Conservation (phyloP, 2,797 vertebrate genomes). For the Sebastes kiyomatsui region DNA sequence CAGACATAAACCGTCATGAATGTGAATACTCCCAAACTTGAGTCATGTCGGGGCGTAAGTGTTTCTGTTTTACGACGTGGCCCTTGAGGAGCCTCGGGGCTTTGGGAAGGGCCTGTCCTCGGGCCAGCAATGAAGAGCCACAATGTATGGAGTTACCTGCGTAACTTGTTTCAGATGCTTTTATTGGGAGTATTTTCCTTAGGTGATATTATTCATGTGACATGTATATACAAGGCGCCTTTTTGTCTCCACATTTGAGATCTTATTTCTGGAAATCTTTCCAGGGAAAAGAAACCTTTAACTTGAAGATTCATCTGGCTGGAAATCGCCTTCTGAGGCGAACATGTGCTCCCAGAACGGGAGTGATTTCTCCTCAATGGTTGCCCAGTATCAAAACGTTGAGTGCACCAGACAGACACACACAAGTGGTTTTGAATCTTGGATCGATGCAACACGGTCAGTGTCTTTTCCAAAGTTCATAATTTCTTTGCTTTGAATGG, state of each 20-base stretch:
- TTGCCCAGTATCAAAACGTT: constrained; percentile 52
- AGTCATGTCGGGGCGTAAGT: constrained; percentile 52
- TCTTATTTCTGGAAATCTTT: constrained; percentile 26
- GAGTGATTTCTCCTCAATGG: constrained; percentile 37
- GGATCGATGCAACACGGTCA: constrained; percentile 39
- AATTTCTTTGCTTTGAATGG: constrained; percentile 66
- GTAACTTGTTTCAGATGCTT: constrained; percentile 36
- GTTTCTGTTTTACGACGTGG: constrained; percentile 55
- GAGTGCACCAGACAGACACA: constrained; percentile 39
- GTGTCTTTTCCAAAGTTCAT: constrained; percentile 69
- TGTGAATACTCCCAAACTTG: constrained; percentile 46
- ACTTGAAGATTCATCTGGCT: constrained; percentile 41
- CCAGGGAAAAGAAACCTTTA: constrained; percentile 31
- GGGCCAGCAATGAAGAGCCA: constrained; percentile 4
- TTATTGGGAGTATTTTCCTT: background rate
- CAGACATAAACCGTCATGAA: constrained; percentile 26
- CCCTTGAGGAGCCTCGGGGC: constrained; percentile 20
- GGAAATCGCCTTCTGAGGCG: constrained; percentile 24
- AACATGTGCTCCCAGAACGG: constrained; percentile 14
- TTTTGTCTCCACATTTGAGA: constrained; percentile 31
- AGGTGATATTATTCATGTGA: constrained; percentile 20
- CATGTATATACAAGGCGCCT: constrained; percentile 12
- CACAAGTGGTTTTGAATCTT: constrained; percentile 34
- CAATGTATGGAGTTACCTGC: constrained; percentile 31
- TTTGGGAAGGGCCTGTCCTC: constrained; percentile 26